These are phyloP conservation scores for Nudaria mundana DNA, from an alignment of 2,888 invertebrate genomes.

Conservation along the genomic window DNA sequence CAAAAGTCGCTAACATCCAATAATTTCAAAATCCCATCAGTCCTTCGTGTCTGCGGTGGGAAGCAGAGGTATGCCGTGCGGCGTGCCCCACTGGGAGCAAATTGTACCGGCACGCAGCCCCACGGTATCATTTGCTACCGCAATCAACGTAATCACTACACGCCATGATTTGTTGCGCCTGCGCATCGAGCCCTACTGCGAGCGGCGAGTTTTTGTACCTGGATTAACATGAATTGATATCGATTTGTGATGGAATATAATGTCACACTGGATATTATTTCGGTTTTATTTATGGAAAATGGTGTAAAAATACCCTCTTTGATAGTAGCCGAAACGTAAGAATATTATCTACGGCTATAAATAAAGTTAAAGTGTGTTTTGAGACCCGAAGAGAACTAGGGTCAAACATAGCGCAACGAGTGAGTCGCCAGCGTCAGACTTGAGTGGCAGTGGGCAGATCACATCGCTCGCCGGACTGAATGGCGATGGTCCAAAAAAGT, in stretches of 20 bases:
- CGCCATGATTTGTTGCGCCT: conserved; percentile 16
- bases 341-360: too few species aligned
- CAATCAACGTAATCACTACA: conserved; percentile 35
- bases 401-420: too few species aligned
- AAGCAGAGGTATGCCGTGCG: conserved; percentile 11
- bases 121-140: conserved; percentile 33
- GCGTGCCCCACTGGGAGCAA: conserved; percentile 15
- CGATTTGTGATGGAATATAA: conserved; percentile 5
- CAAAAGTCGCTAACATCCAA: neutral
- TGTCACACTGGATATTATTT: conserved; percentile 6
- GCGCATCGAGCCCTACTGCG: conserved; percentile 1
- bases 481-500: too few species aligned
- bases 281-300: too few species aligned
- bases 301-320: too few species aligned
- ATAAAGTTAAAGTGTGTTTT: too few species aligned
- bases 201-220: conserved; percentile 3
- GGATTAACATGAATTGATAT: conserved; percentile 9
- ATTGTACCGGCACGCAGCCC: conserved; percentile 18
- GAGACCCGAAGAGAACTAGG: too few species aligned
- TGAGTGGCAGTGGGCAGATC: too few species aligned
- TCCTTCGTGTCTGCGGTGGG: conserved; percentile 12
- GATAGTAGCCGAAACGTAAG: too few species aligned
- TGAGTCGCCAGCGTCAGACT: too few species aligned
- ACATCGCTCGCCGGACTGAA: too few species aligned
- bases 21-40: conserved; percentile 9